phyloP scores from a whole-genome alignment of 2,797 vertebrate genomes.

The Craterocephalus amniculus region DNA sequence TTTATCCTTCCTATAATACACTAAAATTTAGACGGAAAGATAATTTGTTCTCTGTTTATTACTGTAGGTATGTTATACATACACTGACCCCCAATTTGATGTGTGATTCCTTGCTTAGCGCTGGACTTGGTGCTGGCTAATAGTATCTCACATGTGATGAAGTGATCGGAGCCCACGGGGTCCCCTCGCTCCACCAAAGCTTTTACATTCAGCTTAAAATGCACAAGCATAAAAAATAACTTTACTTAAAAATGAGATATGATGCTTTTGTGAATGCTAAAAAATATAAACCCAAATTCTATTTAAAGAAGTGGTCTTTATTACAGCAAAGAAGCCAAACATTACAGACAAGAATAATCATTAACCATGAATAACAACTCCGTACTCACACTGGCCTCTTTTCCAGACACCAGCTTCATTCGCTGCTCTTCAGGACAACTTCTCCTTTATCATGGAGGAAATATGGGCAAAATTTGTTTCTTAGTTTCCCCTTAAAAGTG shows the following conservation, averaged over 20 bases:
- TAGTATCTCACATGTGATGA: no score
- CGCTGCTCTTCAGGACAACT: constrained; percentile 45
- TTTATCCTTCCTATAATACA: background rate
- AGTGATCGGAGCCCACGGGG: no score
- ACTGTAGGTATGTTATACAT: background rate
- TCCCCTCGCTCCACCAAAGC: no score
- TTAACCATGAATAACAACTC: constrained; percentile 68
- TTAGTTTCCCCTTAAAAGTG: constrained; percentile 10
- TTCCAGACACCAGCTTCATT: constrained; percentile 50
- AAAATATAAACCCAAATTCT: constrained; percentile 24
- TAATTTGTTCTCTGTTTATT: background rate
- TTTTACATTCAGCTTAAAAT: background rate
- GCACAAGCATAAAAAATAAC: background rate
- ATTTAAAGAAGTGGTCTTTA: constrained; percentile 79
- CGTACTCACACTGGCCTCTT: constrained; percentile 62
- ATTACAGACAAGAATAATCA: constrained; percentile 81
- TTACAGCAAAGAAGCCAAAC: constrained; percentile 84
- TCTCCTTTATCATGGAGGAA: constrained; percentile 31
- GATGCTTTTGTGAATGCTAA: background rate
- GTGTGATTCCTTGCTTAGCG: no score
- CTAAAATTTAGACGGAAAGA: background rate
- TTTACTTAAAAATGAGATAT: background rate
- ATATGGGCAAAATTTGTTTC: constrained; percentile 13
- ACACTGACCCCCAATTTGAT: background rate
- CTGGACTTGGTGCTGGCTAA: background rate